Base-by-base conservation (phyloP, 2,113 vertebrate genomes). In the Alligator sinensis region DNA sequence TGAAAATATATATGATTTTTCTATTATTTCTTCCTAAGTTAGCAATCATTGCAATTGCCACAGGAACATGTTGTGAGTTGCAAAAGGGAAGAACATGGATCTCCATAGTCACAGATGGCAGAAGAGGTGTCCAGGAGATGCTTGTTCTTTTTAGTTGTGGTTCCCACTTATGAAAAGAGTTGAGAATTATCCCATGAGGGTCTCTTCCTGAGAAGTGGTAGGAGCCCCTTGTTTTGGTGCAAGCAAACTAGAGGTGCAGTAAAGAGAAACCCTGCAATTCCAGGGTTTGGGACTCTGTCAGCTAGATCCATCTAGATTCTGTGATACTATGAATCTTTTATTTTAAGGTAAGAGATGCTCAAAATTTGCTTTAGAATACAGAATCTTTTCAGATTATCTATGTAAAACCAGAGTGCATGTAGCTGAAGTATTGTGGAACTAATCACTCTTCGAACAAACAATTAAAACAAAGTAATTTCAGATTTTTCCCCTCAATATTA, bases 301-400 rank as follows among this genome's bases (percentile, higher is more conserved):
- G 82, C 87, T 80, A 63, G 58, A 80, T 61, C 7, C 21, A 28
- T 92, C 92, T 76, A 86, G 92, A 86, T 82, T 80, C 57, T 55
- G 24, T 13, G 82, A 84, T 30, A 77, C 4, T 4, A 8, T 66
- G 8, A 57, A 70, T 78, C 34, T 82, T 72, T 91, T 75, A 38
- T 74, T 91, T 76, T 86, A 91, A 89, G 86, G 61, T 55, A 91
- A 95, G 96, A 92, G 7, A 11, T 59, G 22, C 63, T 85, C 81
- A 95, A 77, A 30, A 81, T 88, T 88, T 95, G 80, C 61, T 97
- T 96, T 93, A 92, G 88, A 95, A 92, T 76, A 87, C 3, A 90
- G 72, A 88, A 86, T 88, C 0, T 72, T 91, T 80, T 82, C 3
- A 21, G 30, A 25, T 58, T 87, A 94, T 88, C 21, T 87, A 11